Conservation (phyloP, 1,140 invertebrate genomes). For the Drosophila athabasca region DNA sequence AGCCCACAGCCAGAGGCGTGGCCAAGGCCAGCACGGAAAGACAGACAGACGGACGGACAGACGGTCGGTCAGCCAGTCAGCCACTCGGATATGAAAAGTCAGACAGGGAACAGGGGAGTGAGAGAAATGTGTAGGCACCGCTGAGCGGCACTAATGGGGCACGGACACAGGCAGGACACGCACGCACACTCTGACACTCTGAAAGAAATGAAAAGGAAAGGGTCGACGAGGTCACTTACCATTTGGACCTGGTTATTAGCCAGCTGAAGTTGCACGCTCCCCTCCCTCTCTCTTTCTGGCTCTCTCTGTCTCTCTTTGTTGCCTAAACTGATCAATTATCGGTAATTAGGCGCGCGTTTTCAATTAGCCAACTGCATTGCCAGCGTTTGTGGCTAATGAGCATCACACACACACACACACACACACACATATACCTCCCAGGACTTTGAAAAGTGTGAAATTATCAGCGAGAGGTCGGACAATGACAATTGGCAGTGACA, state of each 20-base stretch:
- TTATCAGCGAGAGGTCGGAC: constrained; percentile 12
- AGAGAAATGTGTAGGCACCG: constrained; percentile 15
- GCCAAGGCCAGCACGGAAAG: constrained; percentile 7
- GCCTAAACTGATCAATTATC: constrained; percentile 68
- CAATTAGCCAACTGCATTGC: constrained; percentile 59
- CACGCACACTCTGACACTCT: constrained; percentile 6
- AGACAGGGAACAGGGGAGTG: not conserved
- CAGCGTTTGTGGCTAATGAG: constrained; percentile 54
- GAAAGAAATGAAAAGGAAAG: not conserved
- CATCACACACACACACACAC: constrained; percentile 18
- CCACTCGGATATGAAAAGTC: too few relatives aligned
- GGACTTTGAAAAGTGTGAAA: constrained; percentile 57
- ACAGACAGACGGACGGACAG: constrained; percentile 2
- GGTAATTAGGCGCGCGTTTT: constrained; percentile 58
- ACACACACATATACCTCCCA: not conserved
- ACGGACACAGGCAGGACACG: constrained; percentile 28
- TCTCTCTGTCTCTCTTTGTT: constrained; percentile 5
- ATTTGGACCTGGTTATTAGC: constrained; percentile 33
- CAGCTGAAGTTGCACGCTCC: constrained; percentile 48
- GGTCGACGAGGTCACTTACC: constrained; percentile 13
- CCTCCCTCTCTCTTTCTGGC: not conserved
- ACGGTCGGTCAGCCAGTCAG: constrained; percentile 1
- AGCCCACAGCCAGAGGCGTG: constrained; percentile 1
- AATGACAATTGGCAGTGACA: constrained; percentile 44
- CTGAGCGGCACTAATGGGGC: constrained; percentile 59